Percentiles rank a stretch among this genome's conserved stretches.
phyloP scores from a whole-genome alignment of 2,888 invertebrate genomes.

The Coleophora deauratella region DNA sequence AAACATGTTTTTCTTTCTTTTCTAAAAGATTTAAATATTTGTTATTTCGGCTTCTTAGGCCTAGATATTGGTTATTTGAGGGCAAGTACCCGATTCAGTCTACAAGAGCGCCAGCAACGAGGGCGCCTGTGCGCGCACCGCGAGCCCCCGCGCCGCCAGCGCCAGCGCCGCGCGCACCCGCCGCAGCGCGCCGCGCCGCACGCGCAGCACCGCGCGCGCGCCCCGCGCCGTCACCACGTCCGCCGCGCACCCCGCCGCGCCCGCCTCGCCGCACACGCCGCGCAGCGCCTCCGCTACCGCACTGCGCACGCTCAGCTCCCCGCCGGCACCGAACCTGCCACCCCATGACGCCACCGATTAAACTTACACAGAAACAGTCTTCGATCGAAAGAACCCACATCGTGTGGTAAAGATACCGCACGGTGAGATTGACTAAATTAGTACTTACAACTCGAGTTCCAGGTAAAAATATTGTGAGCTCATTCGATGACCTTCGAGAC shows the following conservation, averaged over 20 bases:
- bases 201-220: conserved; percentile 57
- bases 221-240: conserved; percentile 31
- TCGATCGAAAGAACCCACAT: too few species aligned
- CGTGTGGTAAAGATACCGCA: too few species aligned
- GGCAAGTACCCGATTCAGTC: not conserved
- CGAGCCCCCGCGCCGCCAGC: conserved; percentile 15
- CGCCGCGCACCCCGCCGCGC: conserved; percentile 22
- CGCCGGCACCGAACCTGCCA: conserved; percentile 12
- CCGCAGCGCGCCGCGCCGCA: conserved; percentile 41
- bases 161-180: conserved; percentile 28
- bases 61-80: too few species aligned
- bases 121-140: conserved; percentile 23
- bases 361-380: too few species aligned
- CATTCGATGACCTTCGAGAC: conserved; percentile 26
- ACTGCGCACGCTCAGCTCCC: conserved; percentile 23
- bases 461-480: conserved; percentile 38
- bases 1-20: too few species aligned
- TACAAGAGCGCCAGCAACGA: conserved; percentile 29
- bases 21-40: too few species aligned
- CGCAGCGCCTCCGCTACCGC: conserved; percentile 21
- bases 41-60: too few species aligned
- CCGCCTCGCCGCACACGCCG: conserved; percentile 29
- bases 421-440: too few species aligned
- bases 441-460: conserved; percentile 44
- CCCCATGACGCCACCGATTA: too few species aligned